Conservation (phyloP, 2,113 vertebrate species). For the Mixornis gularis region DNA sequence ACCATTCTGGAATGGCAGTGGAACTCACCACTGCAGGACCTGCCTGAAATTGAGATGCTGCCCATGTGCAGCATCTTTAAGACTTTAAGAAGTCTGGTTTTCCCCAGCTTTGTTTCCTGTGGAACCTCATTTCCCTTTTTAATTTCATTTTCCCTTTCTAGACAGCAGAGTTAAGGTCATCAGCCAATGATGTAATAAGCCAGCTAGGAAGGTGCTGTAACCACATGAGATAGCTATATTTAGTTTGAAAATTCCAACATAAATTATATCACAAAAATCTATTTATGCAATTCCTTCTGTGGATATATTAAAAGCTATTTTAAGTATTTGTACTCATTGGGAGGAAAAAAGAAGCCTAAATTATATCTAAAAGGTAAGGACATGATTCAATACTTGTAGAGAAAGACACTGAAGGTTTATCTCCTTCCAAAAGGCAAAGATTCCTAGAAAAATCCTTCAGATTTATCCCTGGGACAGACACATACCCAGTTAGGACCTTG, state of each 20-base stretch:
- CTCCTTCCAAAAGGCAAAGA: background rate
- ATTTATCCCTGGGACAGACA: background rate
- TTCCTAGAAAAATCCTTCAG: background rate
- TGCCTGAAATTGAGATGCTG: background rate
- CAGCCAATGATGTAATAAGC: background rate
- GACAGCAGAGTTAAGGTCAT: background rate
- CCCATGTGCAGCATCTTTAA: background rate
- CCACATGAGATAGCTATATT: background rate
- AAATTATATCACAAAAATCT: background rate
- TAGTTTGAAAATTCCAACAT: background rate
- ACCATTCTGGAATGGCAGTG: background rate
- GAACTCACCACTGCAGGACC: background rate
- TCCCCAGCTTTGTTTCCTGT: background rate
- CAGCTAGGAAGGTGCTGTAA: background rate
- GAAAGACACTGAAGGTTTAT: background rate
- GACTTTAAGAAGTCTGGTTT: background rate
- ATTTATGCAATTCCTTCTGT: background rate
- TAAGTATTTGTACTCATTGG: background rate
- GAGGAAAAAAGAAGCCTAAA: background rate
- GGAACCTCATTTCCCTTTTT: constrained; percentile 6
- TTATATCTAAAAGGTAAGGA: background rate
- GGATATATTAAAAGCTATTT: background rate
- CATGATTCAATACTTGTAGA: background rate
- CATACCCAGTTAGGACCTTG: background rate
- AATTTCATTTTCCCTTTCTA: background rate